Conservation (phyloP, 1,140 invertebrate genomes). For the Calliopsis andreniformis region DNA sequence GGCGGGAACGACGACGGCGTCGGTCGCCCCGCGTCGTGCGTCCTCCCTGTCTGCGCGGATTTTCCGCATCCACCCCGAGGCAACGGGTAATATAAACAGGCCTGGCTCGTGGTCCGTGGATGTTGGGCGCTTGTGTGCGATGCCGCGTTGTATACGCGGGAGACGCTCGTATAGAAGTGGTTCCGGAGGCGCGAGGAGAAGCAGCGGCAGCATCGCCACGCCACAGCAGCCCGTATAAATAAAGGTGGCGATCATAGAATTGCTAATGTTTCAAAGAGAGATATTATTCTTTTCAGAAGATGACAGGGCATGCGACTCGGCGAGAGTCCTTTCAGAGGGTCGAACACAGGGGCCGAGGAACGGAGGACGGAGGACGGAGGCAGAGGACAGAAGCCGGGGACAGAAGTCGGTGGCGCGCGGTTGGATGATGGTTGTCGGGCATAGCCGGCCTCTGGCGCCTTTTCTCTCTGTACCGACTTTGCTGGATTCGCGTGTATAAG, state of each 20-base stretch:
- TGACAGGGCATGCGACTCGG: slow-evolving; percentile 51
- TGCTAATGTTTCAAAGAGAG: slow-evolving; percentile 76
- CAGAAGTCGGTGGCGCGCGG: slow-evolving; percentile 13
- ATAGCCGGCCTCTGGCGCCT: slow-evolving; percentile 40
- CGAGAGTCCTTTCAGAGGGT: slow-evolving; percentile 63
- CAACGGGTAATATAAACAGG: slow-evolving; percentile 45
- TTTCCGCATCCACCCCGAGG: slow-evolving; percentile 31
- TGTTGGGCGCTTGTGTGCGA: background rate
- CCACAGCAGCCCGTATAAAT: slow-evolving; percentile 61
- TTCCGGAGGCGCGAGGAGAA: slow-evolving; percentile 8
- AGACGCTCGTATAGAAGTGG: slow-evolving; percentile 46
- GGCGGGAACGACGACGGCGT: slow-evolving; percentile 43
- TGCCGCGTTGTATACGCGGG: background rate
- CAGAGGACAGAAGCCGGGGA: slow-evolving; percentile 2
- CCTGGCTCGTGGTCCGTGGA: slow-evolving; percentile 31
- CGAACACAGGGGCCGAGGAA: slow-evolving; percentile 32
- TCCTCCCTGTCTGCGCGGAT: slow-evolving; percentile 48
- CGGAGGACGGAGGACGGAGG: slow-evolving; percentile 5
- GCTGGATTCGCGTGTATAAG: slow-evolving; percentile 53
- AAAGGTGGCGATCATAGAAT: slow-evolving; percentile 75
- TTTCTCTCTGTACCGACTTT: slow-evolving; percentile 47
- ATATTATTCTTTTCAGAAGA: slow-evolving; percentile 74
- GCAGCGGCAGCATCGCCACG: slow-evolving; percentile 22
- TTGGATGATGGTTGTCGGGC: slow-evolving; percentile 45
- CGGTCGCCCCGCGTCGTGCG: slow-evolving; percentile 1